phyloP scores from a whole-genome alignment of 2,797 vertebrate genomes.

The Eutrigla gurnardus region DNA sequence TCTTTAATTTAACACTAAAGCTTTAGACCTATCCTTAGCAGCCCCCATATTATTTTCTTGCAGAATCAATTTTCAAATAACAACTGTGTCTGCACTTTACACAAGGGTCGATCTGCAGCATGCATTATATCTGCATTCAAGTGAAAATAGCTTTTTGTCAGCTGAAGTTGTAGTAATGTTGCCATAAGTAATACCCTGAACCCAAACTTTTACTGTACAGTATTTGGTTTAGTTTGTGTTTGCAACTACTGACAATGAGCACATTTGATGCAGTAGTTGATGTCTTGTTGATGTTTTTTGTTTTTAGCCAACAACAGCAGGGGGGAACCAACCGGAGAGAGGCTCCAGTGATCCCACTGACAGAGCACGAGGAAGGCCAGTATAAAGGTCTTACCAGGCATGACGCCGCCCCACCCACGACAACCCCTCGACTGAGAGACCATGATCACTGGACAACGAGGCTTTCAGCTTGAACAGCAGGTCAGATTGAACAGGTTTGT shows the following conservation, averaged over 20 bases:
- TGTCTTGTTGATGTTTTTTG: background rate
- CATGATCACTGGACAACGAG: constrained; percentile 1
- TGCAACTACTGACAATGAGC: background rate
- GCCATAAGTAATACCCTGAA: background rate
- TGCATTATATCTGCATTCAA: no score
- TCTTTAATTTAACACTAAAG: background rate
- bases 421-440: constrained; percentile 10
- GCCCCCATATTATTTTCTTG: background rate
- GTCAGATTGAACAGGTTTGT: constrained; percentile 26
- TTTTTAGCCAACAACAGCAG: background rate
- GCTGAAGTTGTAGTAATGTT: background rate
- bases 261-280: background rate
- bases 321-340: background rate
- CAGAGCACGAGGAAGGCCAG: constrained; percentile 3
- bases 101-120: background rate
- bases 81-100: background rate
- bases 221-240: background rate
- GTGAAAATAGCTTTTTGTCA: no score
- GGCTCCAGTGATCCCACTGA: constrained; percentile 8
- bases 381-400: constrained; percentile 8
- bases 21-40: background rate
- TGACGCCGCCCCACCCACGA: constrained; percentile 3
- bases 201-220: background rate
- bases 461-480: constrained; percentile 15
- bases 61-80: background rate